Conservation (phyloP, 2,888 invertebrate genomes). For the Acleris literana region DNA sequence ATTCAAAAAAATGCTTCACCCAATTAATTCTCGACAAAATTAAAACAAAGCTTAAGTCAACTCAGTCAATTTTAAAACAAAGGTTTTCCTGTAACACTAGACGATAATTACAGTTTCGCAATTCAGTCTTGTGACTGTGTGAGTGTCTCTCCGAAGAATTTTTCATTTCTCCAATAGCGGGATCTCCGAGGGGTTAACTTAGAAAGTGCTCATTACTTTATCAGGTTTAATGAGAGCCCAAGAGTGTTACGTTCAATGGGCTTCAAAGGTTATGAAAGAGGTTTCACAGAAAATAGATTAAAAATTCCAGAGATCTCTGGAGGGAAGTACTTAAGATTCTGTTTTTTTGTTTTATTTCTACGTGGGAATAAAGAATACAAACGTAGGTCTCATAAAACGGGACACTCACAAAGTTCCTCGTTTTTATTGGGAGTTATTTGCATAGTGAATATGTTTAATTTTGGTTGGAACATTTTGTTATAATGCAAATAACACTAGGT, state of each 20-base stretch:
- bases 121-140: neutral
- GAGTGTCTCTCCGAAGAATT: neutral
- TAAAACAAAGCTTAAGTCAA: neutral
- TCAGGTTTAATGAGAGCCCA: constrained; percentile 36
- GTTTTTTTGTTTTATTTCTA: neutral
- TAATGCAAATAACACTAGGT: no score
- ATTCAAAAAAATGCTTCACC: no score
- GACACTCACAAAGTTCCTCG: no score
- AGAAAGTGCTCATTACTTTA: constrained; percentile 43
- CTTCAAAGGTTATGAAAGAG: constrained; percentile 9
- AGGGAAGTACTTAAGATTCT: neutral
- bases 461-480: no score
- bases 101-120: neutral
- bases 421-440: no score
- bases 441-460: no score
- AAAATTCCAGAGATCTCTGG: neutral
- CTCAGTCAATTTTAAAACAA: neutral
- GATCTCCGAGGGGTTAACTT: constrained; percentile 42
- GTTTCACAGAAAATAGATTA: neutral
- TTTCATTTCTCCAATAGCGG: constrained; percentile 6
- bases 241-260: constrained; percentile 21
- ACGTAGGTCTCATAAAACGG: no score
- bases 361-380: no score
- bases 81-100: neutral
- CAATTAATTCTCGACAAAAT: neutral